phyloP scores from a whole-genome alignment of 2,888 invertebrate genomes.

The Germaria angustata region DNA sequence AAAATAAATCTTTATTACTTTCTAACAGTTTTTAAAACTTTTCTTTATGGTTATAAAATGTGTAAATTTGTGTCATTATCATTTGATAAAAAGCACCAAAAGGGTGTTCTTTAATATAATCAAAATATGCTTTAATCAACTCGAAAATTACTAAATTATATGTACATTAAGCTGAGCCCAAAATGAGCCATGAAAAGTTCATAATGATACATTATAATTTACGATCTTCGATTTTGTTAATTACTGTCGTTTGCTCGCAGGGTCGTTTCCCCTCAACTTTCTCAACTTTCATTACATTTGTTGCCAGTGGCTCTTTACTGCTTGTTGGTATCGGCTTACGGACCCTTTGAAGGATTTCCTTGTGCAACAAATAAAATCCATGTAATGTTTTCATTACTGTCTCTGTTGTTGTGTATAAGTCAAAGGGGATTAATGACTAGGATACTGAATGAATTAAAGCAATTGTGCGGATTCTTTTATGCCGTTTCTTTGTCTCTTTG shows the following conservation, averaged over 20 bases:
- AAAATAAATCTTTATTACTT: too few species aligned
- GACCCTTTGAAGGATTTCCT: constrained; percentile 29
- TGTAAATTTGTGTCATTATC: too few species aligned
- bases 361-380: constrained; percentile 21
- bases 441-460: constrained; percentile 22
- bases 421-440: constrained; percentile 45
- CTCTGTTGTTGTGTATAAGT: not conserved
- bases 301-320: constrained; percentile 20
- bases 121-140: too few species aligned
- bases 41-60: too few species aligned
- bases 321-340: constrained; percentile 22
- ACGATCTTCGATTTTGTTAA: constrained; percentile 22
- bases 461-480: constrained; percentile 36
- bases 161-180: too few species aligned
- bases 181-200: constrained; percentile 15
- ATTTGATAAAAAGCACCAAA: too few species aligned
- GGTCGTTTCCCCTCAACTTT: not conserved
- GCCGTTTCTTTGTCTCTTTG: not conserved
- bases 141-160: too few species aligned
- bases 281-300: constrained; percentile 31
- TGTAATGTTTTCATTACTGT: constrained; percentile 5
- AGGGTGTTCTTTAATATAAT: too few species aligned
- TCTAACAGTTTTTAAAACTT: too few species aligned
- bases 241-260: not conserved
- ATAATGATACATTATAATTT: not conserved